A percentile compares a stretch with the other conserved stretches of the same genome.
phyloP scores from a whole-genome alignment of 2,888 invertebrate genomes.

The Atethmia centrago region DNA sequence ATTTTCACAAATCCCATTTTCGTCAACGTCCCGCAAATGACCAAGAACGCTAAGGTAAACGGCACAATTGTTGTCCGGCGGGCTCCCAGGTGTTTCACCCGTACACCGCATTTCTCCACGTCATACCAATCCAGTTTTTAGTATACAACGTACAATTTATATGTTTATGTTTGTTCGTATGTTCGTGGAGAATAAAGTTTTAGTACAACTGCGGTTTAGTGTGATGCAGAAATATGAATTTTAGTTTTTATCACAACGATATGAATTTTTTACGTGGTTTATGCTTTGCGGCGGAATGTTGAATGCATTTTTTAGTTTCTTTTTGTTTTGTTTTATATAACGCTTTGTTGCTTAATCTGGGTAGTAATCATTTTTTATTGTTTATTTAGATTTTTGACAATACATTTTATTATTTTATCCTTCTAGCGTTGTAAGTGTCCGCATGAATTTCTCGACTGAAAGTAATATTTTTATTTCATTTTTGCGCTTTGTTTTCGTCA shows the following conservation, averaged over 20 bases:
- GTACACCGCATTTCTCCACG: constrained; percentile 76
- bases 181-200: constrained; percentile 73
- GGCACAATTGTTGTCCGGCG: constrained; percentile 66
- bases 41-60: constrained; percentile 69
- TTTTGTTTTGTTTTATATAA: constrained; percentile 30
- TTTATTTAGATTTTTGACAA: constrained; percentile 2
- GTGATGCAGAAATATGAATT: constrained; percentile 79
- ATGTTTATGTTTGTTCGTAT: constrained; percentile 54
- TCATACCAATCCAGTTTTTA: constrained; percentile 80
- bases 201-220: constrained; percentile 71
- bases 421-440: neutral
- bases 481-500: constrained; percentile 4
- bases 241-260: constrained; percentile 77
- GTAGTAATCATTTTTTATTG: too few species aligned
- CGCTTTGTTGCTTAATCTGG: constrained; percentile 39
- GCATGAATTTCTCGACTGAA: neutral
- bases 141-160: constrained; percentile 62
- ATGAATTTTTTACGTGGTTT: constrained; percentile 68
- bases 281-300: constrained; percentile 45
- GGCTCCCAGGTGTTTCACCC: constrained; percentile 75
- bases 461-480: neutral
- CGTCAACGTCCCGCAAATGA: constrained; percentile 66
- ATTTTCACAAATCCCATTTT: constrained; percentile 65
- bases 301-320: constrained; percentile 38
- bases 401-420: neutral